phyloP scores from a whole-genome alignment of 2,888 invertebrate species.

The Hydropsyche betteni region DNA sequence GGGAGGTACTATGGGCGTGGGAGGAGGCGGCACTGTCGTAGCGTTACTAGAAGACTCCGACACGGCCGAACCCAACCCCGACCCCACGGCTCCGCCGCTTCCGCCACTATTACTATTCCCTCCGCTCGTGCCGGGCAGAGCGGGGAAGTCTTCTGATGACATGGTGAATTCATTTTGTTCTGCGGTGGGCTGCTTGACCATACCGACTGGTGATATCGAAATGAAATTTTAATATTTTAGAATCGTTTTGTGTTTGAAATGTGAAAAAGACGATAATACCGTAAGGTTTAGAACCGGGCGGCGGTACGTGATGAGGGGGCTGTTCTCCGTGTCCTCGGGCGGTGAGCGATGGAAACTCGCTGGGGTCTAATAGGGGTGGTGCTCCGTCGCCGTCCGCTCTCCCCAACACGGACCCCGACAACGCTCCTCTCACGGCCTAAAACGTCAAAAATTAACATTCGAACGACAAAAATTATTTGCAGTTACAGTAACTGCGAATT shows the following conservation, averaged over 20 bases:
- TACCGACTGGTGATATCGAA: constrained; percentile 72
- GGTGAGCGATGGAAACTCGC: constrained; percentile 92
- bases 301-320: constrained; percentile 83
- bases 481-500: no score
- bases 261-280: constrained; percentile 62
- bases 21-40: constrained; percentile 2
- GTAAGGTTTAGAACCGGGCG: constrained; percentile 93
- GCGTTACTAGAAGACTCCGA: constrained; percentile 52
- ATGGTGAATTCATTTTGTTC: constrained; percentile 96
- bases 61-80: constrained; percentile 53
- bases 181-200: constrained; percentile 93
- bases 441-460: constrained; percentile 35
- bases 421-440: constrained; percentile 67
- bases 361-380: constrained; percentile 88
- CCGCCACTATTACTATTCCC: constrained; percentile 57
- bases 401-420: constrained; percentile 73
- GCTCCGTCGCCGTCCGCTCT: constrained; percentile 77
- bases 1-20: constrained; percentile 51
- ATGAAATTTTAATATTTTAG: no score
- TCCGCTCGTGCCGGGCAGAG: constrained; percentile 91
- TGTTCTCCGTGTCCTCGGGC: constrained; percentile 83
- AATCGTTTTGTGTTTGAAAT: no score
- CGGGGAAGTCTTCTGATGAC: constrained; percentile 99
- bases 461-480: no score
- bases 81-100: constrained; percentile 52